phyloP scores from a whole-genome alignment of 92 coral and sea anemone species.

The Epizoanthus stellaris region DNA sequence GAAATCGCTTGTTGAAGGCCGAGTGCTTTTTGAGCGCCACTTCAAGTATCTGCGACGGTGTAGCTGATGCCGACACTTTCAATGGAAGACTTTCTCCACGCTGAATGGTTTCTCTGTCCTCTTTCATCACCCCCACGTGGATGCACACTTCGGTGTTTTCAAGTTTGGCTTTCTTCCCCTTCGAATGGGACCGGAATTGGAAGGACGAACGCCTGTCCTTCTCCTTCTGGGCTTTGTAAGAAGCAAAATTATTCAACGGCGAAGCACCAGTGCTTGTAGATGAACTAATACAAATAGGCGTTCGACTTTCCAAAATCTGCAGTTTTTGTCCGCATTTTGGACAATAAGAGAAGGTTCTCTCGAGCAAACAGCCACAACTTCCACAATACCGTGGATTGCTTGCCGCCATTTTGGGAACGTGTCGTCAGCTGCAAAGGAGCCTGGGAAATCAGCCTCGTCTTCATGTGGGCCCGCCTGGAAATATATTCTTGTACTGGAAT shows the following conservation, averaged over 20 bases:
- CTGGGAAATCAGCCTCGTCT: constrained; percentile 10
- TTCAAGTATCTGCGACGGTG: constrained; percentile 38
- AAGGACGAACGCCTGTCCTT: constrained; percentile 32
- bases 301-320: constrained; percentile 6
- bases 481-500: no score
- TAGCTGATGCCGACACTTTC: constrained; percentile 37
- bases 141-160: constrained; percentile 39
- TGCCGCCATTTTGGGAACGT: constrained; percentile 19
- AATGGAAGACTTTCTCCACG: constrained; percentile 50
- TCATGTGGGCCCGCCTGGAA: neutral
- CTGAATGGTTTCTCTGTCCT: neutral
- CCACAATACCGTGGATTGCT: constrained; percentile 7
- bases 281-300: constrained; percentile 4
- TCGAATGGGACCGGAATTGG: constrained; percentile 4
- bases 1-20: constrained; percentile 49
- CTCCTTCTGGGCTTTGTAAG: constrained; percentile 43
- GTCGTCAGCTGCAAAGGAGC: constrained; percentile 5
- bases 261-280: constrained; percentile 16
- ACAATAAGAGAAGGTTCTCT: constrained; percentile 26
- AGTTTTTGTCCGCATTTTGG: constrained; percentile 47
- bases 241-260: constrained; percentile 12
- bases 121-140: constrained; percentile 39
- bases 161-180: constrained; percentile 25
- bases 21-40: constrained; percentile 46
- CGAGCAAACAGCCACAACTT: constrained; percentile 32